phyloP scores from a whole-genome alignment of 1,140 invertebrate species.

The Lepidurus apus region DNA sequence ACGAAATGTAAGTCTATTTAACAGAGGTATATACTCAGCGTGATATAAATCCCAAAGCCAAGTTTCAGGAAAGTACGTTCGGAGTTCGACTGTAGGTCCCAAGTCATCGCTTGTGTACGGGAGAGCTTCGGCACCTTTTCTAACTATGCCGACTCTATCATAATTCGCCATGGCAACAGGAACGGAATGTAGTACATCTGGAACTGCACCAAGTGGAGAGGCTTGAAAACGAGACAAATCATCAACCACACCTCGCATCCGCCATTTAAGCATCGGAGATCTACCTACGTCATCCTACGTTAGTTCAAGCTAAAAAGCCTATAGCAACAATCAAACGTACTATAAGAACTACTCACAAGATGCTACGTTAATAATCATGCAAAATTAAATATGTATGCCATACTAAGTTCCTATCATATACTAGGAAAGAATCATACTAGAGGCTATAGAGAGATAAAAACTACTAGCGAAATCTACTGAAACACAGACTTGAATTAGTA shows the following conservation, averaged over 20 bases:
- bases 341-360: not conserved
- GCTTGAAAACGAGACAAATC: not conserved
- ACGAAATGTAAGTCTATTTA: constrained; percentile 41
- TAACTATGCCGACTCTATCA: constrained; percentile 12
- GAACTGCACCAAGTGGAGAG: not conserved
- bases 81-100: constrained; percentile 41
- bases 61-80: constrained; percentile 61
- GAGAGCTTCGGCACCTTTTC: not conserved
- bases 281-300: not conserved
- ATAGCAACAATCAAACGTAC: not conserved
- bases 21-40: constrained; percentile 47
- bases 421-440: too few species aligned
- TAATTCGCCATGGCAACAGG: constrained; percentile 1
- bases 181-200: not conserved
- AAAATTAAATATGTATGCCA: too few species aligned
- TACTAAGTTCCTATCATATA: too few species aligned
- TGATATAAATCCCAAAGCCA: constrained; percentile 59
- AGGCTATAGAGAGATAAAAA: too few species aligned
- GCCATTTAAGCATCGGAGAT: not conserved
- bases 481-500: not conserved
- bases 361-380: too few species aligned
- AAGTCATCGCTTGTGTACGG: constrained; percentile 24
- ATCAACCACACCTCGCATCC: not conserved
- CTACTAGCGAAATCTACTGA: too few species aligned
- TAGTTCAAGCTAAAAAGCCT: not conserved